A percentile compares a stretch with the other conserved stretches of the same genome.
Evolutionary conservation across 1,140 invertebrate species (phyloP).

Genomic region (Acyrthosiphon pisum): DNA sequence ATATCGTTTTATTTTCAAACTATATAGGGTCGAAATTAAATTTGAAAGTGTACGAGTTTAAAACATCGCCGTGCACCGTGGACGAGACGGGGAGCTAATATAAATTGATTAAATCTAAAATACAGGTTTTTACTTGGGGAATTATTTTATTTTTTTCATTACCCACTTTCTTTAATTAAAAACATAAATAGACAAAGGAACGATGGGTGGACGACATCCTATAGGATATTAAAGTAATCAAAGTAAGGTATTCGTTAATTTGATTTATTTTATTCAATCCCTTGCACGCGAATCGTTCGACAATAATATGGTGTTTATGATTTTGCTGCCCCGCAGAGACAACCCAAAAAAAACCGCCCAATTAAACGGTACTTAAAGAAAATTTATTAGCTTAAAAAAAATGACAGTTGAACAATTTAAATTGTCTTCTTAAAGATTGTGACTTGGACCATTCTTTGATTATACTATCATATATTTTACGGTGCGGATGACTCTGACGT

Average conservation of each 20-base stretch:
- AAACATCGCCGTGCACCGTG: neutral
- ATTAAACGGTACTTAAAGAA: neutral
- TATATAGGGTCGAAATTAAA: neutral
- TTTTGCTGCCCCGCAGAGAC: neutral
- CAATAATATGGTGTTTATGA: neutral
- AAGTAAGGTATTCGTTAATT: neutral
- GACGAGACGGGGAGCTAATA: neutral
- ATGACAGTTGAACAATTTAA: neutral
- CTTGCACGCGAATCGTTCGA: neutral
- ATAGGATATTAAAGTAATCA: neutral
- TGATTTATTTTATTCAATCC: neutral
- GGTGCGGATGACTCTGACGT: no score
- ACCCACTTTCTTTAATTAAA: neutral
- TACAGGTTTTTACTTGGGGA: neutral
- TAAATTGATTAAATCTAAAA: neutral
- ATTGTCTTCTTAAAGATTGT: neutral
- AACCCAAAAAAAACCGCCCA: neutral
- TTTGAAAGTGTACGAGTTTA: neutral
- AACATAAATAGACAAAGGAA: neutral
- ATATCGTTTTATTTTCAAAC: neutral
- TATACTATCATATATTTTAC: no score
- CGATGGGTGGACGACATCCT: neutral
- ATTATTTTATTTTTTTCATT: neutral
- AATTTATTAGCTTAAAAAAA: neutral
- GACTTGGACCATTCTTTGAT: no score